Evolutionary conservation across 2,797 vertebrate species (phyloP).

Genomic region (Macrochelys suwanniensis): DNA sequence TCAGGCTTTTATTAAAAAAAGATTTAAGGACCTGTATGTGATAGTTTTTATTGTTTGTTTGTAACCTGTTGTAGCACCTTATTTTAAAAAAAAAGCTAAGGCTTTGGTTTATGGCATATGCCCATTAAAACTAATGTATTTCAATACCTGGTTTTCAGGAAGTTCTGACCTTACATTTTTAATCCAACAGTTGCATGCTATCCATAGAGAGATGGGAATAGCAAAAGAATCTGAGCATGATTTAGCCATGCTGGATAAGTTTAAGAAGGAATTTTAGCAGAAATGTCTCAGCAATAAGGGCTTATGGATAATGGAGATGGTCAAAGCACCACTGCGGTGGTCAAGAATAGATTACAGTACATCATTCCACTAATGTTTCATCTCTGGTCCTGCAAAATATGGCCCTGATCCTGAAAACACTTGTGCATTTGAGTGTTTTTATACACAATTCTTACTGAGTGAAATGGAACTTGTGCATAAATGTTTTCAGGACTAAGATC

Average conservation of each 20-base stretch:
- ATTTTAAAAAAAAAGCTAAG: background rate
- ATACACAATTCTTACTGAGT: background rate
- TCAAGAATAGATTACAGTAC: background rate
- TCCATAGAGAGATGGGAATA: background rate
- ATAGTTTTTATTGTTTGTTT: background rate
- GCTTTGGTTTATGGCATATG: background rate
- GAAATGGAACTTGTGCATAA: background rate
- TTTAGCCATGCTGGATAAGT: background rate
- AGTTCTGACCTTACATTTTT: background rate
- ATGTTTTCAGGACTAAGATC: background rate
- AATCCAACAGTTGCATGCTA: background rate
- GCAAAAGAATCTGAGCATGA: background rate
- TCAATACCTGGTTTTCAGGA: background rate
- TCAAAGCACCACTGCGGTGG: background rate
- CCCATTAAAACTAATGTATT: background rate
- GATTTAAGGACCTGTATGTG: background rate
- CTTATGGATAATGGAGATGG: background rate
- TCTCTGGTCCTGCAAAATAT: background rate
- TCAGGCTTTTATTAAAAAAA: background rate
- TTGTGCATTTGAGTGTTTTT: background rate
- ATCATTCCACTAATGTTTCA: background rate
- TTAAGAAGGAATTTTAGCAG: background rate
- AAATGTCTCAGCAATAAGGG: background rate
- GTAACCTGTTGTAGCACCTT: background rate
- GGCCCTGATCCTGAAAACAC: background rate